Conservation (phyloP, 1,140 invertebrate species). For the Drosophila ohnishii region DNA sequence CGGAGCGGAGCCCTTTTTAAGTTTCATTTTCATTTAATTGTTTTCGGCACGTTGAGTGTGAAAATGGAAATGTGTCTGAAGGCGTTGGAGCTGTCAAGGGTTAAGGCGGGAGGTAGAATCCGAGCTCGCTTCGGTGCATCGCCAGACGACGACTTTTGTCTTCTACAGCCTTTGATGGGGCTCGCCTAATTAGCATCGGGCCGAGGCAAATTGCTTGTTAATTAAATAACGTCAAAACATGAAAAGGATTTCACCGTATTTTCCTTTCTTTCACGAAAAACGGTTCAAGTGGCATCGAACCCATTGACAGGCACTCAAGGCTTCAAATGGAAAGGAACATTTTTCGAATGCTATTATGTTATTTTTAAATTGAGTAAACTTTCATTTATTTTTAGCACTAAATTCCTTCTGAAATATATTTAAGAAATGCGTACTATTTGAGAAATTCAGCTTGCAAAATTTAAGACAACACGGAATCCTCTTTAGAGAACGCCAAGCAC, state of each 20-base stretch:
- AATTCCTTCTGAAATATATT: not conserved
- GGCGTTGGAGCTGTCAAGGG: conserved; percentile 40
- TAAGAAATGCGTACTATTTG: not conserved
- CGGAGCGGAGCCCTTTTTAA: conserved; percentile 24
- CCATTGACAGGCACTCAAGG: conserved; percentile 28
- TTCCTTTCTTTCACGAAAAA: conserved; percentile 32
- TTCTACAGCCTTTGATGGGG: conserved; percentile 49
- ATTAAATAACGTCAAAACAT: conserved; percentile 59
- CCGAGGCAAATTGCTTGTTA: conserved; percentile 60
- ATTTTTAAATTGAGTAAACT: not conserved
- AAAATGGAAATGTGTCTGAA: conserved; percentile 56
- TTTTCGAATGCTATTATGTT: not conserved
- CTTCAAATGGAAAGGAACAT: not conserved
- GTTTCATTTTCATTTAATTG: conserved; percentile 49
- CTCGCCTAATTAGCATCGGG: conserved; percentile 53
- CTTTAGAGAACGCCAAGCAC: not conserved
- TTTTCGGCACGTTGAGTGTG: conserved; percentile 59
- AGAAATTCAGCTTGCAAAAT: not conserved
- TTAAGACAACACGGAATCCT: not conserved
- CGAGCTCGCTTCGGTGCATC: conserved; percentile 55
- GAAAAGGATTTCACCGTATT: conserved; percentile 38
- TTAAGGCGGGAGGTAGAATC: conserved; percentile 36
- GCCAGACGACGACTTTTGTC: conserved; percentile 44
- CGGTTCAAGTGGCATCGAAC: conserved; percentile 51
- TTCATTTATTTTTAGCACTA: not conserved